These are phyloP conservation scores for Prostheceraeus crozeri DNA, from an alignment of 2,888 invertebrate genomes.

Conservation along the genomic window DNA sequence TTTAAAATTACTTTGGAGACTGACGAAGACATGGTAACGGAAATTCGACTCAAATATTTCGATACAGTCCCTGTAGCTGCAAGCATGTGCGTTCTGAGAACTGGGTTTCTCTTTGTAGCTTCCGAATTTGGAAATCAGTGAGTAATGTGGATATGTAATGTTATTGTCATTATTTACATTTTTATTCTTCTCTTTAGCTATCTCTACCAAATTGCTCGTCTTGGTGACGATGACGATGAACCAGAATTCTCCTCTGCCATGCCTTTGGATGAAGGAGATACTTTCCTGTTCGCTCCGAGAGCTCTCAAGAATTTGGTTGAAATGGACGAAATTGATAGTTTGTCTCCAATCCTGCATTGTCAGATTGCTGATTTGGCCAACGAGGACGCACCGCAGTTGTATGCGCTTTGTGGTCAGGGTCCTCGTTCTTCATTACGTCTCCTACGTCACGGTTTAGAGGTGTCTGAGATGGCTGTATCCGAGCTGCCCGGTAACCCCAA, in stretches of 20 bases:
- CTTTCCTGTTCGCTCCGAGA: slow-evolving; percentile 94
- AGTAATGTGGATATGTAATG: slow-evolving; percentile 58
- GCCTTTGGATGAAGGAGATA: slow-evolving; percentile 95
- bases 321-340: slow-evolving; percentile 90
- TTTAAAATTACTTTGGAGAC: slow-evolving; percentile 94
- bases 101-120: slow-evolving; percentile 94
- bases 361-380: slow-evolving; percentile 66
- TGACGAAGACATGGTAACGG: slow-evolving; percentile 86
- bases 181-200: slow-evolving; percentile 66
- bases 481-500: slow-evolving; percentile 99
- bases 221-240: slow-evolving; percentile 97
- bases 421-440: slow-evolving; percentile 85
- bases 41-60: slow-evolving; percentile 96
- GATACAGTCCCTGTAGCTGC: slow-evolving; percentile 95
- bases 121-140: slow-evolving; percentile 99
- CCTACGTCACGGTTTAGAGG: slow-evolving; percentile 85
- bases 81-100: slow-evolving; percentile 93
- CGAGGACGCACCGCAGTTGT: slow-evolving; percentile 96
- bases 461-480: slow-evolving; percentile 96
- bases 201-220: slow-evolving; percentile 94
- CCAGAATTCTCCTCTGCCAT: slow-evolving; percentile 96
- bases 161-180: slow-evolving; percentile 35
- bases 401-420: slow-evolving; percentile 88
- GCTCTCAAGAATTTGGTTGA: slow-evolving; percentile 83
- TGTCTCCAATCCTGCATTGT: slow-evolving; percentile 75